Conservation (phyloP, 64 coral and sea anemone species). For the Catalaphyllia jardinei region DNA sequence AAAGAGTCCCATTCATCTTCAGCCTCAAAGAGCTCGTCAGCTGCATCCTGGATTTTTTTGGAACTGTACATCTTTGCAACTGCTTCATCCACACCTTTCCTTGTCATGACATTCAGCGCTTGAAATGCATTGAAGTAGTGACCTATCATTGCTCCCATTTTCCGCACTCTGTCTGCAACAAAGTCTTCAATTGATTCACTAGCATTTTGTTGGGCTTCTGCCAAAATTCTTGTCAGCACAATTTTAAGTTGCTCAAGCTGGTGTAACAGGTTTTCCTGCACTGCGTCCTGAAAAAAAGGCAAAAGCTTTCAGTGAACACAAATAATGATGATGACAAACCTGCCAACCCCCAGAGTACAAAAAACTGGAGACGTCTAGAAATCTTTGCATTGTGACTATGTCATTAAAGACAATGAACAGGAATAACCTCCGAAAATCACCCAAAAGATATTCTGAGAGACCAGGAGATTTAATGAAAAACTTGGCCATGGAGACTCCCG, state of each 20-base stretch:
- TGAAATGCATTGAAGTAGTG: constrained; percentile 61
- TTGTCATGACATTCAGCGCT: constrained; percentile 55
- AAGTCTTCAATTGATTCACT: constrained; percentile 58
- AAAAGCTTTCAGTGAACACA: background rate
- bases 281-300: background rate
- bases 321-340: no score
- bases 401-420: no score
- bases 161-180: constrained; percentile 62
- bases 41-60: constrained; percentile 54
- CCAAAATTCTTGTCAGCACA: constrained; percentile 15
- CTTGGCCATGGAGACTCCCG: no score
- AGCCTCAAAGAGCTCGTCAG: constrained; percentile 63
- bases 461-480: no score
- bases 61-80: constrained; percentile 49
- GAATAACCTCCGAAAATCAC: no score
- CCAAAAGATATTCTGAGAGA: no score
- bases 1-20: constrained; percentile 82
- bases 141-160: constrained; percentile 64
- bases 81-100: constrained; percentile 57
- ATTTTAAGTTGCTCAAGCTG: constrained; percentile 43
- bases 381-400: no score
- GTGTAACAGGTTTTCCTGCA: constrained; percentile 14
- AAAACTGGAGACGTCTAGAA: no score
- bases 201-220: constrained; percentile 50
- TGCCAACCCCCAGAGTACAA: no score